Evolutionary conservation across 2,888 invertebrate genomes (phyloP).

Genomic region (Graphium colonna): DNA sequence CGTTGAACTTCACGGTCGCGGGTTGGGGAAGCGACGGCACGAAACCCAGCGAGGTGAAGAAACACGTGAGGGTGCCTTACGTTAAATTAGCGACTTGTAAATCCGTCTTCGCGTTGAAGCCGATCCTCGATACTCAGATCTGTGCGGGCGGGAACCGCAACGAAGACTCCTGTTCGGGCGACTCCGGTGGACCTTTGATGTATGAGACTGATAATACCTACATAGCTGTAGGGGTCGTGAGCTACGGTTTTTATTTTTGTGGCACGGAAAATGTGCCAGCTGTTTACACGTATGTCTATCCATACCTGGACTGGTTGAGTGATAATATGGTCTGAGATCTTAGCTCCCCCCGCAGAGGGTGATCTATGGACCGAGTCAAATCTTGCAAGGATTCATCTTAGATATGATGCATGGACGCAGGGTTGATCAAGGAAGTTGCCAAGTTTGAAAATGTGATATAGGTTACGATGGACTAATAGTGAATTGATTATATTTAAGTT

Average conservation of each 20-base stretch:
- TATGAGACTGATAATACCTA: conserved; percentile 29
- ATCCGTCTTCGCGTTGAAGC: background rate
- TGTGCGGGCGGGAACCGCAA: conserved; percentile 75
- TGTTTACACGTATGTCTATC: conserved; percentile 62
- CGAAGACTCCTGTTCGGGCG: conserved; percentile 83
- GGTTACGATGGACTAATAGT: no score
- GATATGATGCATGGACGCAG: no score
- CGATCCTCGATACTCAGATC: conserved; percentile 52
- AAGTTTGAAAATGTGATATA: no score
- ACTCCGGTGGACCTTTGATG: conserved; percentile 84
- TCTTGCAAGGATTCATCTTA: no score
- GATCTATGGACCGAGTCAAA: no score
- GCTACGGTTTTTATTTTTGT: conserved; percentile 60
- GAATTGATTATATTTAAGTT: background rate
- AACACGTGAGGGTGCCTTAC: conserved; percentile 31
- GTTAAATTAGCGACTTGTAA: conserved; percentile 26
- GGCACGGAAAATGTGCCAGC: conserved; percentile 56
- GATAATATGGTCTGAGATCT: background rate
- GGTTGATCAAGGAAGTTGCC: no score
- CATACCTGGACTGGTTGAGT: conserved; percentile 64
- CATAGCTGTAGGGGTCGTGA: conserved; percentile 40
- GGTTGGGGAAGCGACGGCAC: conserved; percentile 61
- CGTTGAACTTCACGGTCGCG: conserved; percentile 35
- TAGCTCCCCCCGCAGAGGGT: background rate
- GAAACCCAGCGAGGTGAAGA: conserved; percentile 39